These are phyloP conservation scores for Hystrix brachyura DNA, from an alignment of 2,113 vertebrate genomes.

Conservation along the genomic window DNA sequence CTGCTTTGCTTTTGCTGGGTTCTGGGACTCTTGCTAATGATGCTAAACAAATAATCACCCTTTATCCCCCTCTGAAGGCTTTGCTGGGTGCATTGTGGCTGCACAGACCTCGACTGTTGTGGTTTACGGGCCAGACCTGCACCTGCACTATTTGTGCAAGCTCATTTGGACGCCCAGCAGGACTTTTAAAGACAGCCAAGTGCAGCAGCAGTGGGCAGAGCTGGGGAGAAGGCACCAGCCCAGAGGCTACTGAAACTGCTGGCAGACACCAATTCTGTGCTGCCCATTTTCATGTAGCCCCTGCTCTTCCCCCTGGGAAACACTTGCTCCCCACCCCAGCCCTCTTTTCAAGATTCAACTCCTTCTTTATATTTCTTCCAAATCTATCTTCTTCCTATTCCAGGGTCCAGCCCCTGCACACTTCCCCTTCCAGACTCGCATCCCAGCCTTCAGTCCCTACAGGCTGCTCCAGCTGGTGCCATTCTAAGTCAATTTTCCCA, in stretches of 20 bases:
- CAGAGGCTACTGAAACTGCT: not conserved
- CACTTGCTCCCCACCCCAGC: not conserved
- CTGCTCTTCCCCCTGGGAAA: not conserved
- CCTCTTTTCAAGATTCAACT: not conserved
- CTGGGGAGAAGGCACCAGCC: not conserved
- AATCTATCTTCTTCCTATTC: not conserved
- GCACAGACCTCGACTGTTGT: constrained; percentile 42
- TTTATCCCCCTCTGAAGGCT: constrained; percentile 66
- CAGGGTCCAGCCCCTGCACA: not conserved
- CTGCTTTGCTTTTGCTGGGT: constrained; percentile 74
- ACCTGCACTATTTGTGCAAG: constrained; percentile 78
- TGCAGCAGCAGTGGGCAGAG: not conserved
- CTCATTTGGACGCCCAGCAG: not conserved
- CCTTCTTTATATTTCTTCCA: not conserved
- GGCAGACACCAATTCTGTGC: not conserved
- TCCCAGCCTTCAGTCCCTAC: not conserved
- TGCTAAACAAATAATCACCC: constrained; percentile 75
- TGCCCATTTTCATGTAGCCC: not conserved
- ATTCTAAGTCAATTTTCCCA: not conserved
- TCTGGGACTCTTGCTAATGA: constrained; percentile 75
- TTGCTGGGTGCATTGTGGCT: constrained; percentile 26
- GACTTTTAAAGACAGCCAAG: constrained; percentile 34
- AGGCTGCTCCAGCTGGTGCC: not conserved
- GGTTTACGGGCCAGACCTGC: constrained; percentile 79
- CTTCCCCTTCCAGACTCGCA: not conserved